Evolutionary conservation across 2,888 invertebrate species (phyloP), one percentile per base, ranked within the genome.

Genomic region (Halocaridina rubra): DNA sequence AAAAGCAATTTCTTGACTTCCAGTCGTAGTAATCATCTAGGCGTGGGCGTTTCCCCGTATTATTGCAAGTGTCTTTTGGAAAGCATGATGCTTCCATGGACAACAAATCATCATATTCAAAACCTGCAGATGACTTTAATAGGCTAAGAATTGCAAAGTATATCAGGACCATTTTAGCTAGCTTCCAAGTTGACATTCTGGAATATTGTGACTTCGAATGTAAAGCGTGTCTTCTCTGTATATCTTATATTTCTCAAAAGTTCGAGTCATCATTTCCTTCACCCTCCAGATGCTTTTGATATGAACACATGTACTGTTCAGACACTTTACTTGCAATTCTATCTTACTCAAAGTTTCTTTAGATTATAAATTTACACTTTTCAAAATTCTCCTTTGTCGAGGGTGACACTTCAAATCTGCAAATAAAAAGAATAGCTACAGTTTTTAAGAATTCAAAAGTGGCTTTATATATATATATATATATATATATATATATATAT

Each of bases 1-100:
- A 92, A 72, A 91, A 89, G 88, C 92, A 92, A 89, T 91, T 91
- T 30, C 91, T 89, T 24, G 90, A 89, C 77, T 90, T 89, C 90
- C 90, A 91, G 89, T 91, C 90, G 46, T 89, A 81, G 24, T 89
- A 88, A 32, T 89, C 89, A 16, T 87, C 88, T 24, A 89, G 86
- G 29, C 90, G 89, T n/a, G 89, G 84, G 2, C 82, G 84, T 81
- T 87, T 81, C 22, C 69, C 72, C n/a, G 16, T 72, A 64, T 22
- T 53, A 19, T 57, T 72, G 39, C 85, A 88, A 13, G 76, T 82
- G 57, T 82, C 85, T 77, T 69, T 85, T 3, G 64, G 71, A 7
- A 59, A 7, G 30, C 87, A 87, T 10, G 71, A 78, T 10, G 32
- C 57, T 29, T 81, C 76, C 67, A 76, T 69, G 8, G 76, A 67